A percentile compares a stretch with the other conserved stretches of the same genome.
These are phyloP conservation scores for Caenorhabditis sinica DNA, from an alignment of 2,888 invertebrate genomes.

Conservation along the genomic window DNA sequence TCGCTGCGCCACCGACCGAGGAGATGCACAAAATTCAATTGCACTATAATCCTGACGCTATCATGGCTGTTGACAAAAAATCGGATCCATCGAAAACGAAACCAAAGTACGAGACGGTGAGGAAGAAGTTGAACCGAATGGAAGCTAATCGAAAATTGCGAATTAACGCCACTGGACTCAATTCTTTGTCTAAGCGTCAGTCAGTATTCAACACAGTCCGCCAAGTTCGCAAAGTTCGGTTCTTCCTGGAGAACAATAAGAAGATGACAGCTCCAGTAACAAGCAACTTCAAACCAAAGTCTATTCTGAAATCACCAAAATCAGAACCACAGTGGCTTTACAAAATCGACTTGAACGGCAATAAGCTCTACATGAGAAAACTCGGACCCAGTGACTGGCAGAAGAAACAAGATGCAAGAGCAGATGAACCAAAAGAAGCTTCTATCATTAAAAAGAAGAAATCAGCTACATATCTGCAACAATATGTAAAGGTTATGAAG, in stretches of 20 bases:
- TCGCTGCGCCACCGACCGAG: neutral
- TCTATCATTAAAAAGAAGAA: neutral
- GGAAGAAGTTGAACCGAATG: constrained; percentile 16
- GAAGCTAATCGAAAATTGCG: neutral
- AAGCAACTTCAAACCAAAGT: constrained; percentile 28
- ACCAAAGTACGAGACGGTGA: constrained; percentile 27
- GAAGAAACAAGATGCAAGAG: constrained; percentile 23
- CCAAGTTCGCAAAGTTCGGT: constrained; percentile 36
- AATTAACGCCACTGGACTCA: neutral
- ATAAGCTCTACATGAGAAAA: constrained; percentile 29
- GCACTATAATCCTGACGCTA: neutral
- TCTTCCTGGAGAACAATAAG: constrained; percentile 12
- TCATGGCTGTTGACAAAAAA: neutral
- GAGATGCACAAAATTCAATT: neutral
- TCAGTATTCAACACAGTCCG: constrained; percentile 19
- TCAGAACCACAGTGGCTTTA: constrained; percentile 16
- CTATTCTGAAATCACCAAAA: constrained; percentile 42
- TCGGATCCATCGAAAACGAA: neutral
- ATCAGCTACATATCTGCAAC: constrained; percentile 36
- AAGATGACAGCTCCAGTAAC: neutral
- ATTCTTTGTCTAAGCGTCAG: neutral
- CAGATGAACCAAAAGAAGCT: neutral
- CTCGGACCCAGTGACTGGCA: constrained; percentile 52
- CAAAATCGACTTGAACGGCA: constrained; percentile 30
- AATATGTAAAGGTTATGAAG: constrained; percentile 9